Evolutionary conservation across 2,113 vertebrate species (phyloP).

Genomic region (Ascaphus truei): DNA sequence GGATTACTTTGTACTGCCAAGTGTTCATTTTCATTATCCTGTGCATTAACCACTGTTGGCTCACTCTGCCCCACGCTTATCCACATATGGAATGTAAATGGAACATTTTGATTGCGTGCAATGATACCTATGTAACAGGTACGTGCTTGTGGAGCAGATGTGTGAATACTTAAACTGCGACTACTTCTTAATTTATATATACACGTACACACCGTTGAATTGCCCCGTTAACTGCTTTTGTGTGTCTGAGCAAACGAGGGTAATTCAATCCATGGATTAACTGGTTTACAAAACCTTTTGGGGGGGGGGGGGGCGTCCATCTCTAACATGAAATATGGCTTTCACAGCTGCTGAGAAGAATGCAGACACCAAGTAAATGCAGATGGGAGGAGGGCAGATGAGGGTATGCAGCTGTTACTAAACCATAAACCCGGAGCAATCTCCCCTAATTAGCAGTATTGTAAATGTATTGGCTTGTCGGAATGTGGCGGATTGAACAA

Average conservation of each 20-base stretch:
- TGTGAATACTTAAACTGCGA: not conserved
- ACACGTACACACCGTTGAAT: not conserved
- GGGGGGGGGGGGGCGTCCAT: too few species aligned
- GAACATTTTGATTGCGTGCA: not conserved
- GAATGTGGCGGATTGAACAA: not conserved
- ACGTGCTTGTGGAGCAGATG: not conserved
- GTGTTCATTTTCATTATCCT: too few species aligned
- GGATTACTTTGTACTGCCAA: too few species aligned
- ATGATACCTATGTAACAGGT: not conserved
- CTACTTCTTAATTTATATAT: too few species aligned
- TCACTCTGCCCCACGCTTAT: not conserved
- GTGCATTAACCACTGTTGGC: too few species aligned
- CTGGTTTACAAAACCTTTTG: not conserved
- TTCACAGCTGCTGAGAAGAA: not conserved
- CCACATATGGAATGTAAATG: not conserved
- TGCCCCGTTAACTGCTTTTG: not conserved
- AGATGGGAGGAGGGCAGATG: not conserved
- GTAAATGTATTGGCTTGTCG: conserved; percentile 5
- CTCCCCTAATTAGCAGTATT: conserved; percentile 8
- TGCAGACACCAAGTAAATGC: not conserved
- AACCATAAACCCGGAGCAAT: not conserved
- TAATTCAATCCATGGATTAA: not conserved
- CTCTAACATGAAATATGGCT: not conserved
- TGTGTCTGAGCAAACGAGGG: not conserved
- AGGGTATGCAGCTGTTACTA: conserved; percentile 6